Evolutionary conservation across 2,888 invertebrate species (phyloP).

Genomic region (Meta bourneti): DNA sequence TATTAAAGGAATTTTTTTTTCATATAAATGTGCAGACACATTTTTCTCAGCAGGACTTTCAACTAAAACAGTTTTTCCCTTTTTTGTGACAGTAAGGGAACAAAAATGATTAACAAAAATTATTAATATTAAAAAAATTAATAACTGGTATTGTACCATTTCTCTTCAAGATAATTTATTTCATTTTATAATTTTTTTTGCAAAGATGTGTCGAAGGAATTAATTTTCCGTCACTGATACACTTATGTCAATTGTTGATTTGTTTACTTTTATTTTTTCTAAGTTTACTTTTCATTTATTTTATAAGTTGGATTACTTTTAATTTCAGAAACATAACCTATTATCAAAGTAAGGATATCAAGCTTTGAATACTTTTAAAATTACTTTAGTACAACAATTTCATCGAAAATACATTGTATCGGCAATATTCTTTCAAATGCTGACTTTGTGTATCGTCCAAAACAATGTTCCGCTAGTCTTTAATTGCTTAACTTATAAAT

Average conservation of each 20-base stretch:
- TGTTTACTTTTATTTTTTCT: not conserved
- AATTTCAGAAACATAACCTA: too few species aligned
- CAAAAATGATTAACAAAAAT: slow-evolving; percentile 1
- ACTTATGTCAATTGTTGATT: not conserved
- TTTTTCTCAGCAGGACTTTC: not conserved
- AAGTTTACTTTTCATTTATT: too few species aligned
- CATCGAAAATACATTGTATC: too few species aligned
- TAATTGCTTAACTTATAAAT: too few species aligned
- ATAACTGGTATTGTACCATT: not conserved
- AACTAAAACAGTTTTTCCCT: not conserved
- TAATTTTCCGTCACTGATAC: not conserved
- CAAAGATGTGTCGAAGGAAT: not conserved
- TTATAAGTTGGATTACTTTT: too few species aligned
- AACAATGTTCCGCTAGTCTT: too few species aligned
- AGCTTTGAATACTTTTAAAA: too few species aligned
- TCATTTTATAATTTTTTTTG: not conserved
- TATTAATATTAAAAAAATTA: not conserved
- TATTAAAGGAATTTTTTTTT: not conserved
- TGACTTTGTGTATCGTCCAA: too few species aligned
- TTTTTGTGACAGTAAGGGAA: not conserved
- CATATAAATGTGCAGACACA: not conserved
- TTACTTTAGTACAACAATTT: too few species aligned
- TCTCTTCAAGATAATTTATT: not conserved
- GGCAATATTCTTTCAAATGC: too few species aligned
- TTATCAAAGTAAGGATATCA: too few species aligned